Percentiles rank a stretch among this genome's conserved stretches.
These are phyloP conservation scores for Burhinus oedicnemus DNA, from an alignment of 2,113 vertebrate species.

Conservation along the genomic window DNA sequence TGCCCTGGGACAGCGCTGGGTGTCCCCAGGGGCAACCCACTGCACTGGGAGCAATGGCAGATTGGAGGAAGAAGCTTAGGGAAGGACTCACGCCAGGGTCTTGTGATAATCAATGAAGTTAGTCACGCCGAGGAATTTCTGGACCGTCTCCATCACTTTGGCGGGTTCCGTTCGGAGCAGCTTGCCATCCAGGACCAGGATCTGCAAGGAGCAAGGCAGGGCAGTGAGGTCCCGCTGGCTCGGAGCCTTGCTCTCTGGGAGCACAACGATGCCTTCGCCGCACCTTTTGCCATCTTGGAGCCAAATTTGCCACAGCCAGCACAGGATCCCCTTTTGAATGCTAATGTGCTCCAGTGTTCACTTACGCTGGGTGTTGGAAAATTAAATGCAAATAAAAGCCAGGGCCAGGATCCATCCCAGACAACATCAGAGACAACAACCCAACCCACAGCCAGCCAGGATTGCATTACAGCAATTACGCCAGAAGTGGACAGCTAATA, in stretches of 20 bases:
- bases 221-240: background rate
- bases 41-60: background rate
- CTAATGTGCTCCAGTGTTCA: accelerated
- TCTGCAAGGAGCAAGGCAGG: conserved; percentile 67
- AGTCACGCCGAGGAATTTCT: conserved; percentile 88
- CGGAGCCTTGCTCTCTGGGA: background rate
- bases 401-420: background rate
- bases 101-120: conserved; percentile 93
- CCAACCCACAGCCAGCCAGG: background rate
- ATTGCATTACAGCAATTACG: background rate
- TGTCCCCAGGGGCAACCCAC: background rate
- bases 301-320: background rate
- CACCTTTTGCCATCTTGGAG: background rate
- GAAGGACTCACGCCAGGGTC: conserved; percentile 89
- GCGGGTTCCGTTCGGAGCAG: conserved; percentile 93
- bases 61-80: background rate
- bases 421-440: background rate
- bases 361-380: background rate
- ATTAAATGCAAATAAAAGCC: background rate
- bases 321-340: background rate
- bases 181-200: conserved; percentile 95
- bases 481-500: background rate
- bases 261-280: accelerated
- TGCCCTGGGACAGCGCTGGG: background rate
- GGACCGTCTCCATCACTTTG: conserved; percentile 94